Conservation (phyloP, 2,113 vertebrate genomes). For the Physeter macrocephalus region DNA sequence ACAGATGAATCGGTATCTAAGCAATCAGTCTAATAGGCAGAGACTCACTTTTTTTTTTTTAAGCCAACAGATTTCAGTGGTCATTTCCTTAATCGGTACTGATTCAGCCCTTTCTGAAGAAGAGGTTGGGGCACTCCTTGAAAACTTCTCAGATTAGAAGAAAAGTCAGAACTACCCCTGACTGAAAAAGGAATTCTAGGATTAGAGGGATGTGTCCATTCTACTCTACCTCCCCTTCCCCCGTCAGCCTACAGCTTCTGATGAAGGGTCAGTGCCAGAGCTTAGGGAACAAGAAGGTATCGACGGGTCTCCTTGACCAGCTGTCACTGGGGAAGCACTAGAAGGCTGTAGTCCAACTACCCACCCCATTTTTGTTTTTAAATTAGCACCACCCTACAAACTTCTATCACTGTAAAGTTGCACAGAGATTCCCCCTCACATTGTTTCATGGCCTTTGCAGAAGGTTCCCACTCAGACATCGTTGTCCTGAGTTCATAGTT, state of each 20-base stretch:
- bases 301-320: accelerated
- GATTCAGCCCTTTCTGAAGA: conserved; percentile 1
- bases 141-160: background rate
- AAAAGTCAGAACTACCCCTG: background rate
- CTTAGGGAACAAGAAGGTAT: no score
- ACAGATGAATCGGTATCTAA: conserved; percentile 31
- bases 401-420: background rate
- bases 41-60: background rate
- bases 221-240: accelerated
- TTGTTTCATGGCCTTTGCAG: background rate
- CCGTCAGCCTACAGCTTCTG: background rate
- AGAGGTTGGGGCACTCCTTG: background rate
- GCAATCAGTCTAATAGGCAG: conserved; percentile 12
- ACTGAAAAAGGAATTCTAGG: background rate
- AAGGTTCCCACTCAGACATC: background rate
- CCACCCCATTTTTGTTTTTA: background rate
- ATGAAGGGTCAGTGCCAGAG: accelerated
- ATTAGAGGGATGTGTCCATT: background rate
- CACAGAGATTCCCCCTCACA: accelerated
- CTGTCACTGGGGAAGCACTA: background rate
- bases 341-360: accelerated
- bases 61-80: background rate
- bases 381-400: background rate
- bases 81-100: conserved; percentile 50
- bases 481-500: accelerated